Base-by-base conservation (phyloP, 1,140 invertebrate species). In the Megathymus violae region DNA sequence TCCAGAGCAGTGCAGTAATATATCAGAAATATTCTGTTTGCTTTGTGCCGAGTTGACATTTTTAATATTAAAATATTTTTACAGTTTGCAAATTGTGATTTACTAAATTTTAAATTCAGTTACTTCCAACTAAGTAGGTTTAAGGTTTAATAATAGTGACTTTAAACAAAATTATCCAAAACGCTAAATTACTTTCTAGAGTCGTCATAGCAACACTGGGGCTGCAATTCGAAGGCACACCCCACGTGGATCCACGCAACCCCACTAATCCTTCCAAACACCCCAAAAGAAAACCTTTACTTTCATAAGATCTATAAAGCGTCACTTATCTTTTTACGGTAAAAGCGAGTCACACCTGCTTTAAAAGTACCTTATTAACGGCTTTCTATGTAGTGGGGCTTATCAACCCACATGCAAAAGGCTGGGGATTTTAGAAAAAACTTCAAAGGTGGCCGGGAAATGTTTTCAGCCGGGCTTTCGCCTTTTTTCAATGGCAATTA, bases 401-500 rank as follows among this genome's bases (percentile, higher is more conserved):
- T 87, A 87, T 88, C 85, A 89, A 78, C 76, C 75, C 76, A 74
- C 68, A 71, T 61, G 74, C 74, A 85, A 84, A 89, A 78, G 78
- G 71, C 69, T 52, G 62, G 67, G 69, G 64, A 66, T 80, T 86
- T 81, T 66, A 62, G 64, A 76, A 82, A 85, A 85, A 88, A 89
- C 81, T 76, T 88, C 85, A 87, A 88, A 89, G 85, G 74, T 72
- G 63, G 70, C 62, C 66, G 74, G 81, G 78, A 85, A 85, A 89
- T 87, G 87, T 89, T 89, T 88, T 85, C 76, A 85, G 80, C 72
- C 81, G 85, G 78, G 75, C 66, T 89, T 88, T 88, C 85, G 85
- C 87, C 87, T 88, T 88, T 89, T 87, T 87, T 89, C 81, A 89
- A 88, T 89, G 82, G 87, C 87, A 89, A 89, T 89, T 89, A 89